Conservation (phyloP, 2,113 vertebrate genomes). For the Donacobius atricapilla region DNA sequence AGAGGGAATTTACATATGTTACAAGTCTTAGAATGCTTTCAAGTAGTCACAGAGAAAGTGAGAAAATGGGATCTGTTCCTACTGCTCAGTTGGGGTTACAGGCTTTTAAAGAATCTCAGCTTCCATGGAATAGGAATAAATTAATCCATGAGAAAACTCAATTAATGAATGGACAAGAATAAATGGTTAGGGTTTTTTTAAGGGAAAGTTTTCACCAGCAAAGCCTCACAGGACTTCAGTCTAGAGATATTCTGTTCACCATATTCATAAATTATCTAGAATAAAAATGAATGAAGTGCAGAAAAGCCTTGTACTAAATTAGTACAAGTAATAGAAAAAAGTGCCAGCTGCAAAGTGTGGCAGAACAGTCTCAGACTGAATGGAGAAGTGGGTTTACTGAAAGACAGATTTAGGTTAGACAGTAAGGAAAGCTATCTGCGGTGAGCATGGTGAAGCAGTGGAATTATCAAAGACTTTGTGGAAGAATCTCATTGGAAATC, state of each 20-base stretch:
- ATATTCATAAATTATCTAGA: background rate
- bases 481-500: background rate
- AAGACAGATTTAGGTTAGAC: background rate
- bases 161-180: background rate
- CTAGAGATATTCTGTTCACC: background rate
- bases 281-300: background rate
- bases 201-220: background rate
- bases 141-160: background rate
- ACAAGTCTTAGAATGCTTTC: background rate
- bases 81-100: background rate
- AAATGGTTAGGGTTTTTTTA: background rate
- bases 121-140: background rate
- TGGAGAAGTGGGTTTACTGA: background rate
- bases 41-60: background rate
- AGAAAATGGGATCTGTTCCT: background rate
- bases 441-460: background rate
- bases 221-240: background rate
- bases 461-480: background rate
- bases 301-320: background rate
- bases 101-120: background rate
- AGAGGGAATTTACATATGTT: background rate
- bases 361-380: background rate
- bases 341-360: background rate
- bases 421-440: background rate
- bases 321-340: background rate